Conservation (phyloP, 2,113 vertebrate genomes). For the Tauraco erythrolophus region DNA sequence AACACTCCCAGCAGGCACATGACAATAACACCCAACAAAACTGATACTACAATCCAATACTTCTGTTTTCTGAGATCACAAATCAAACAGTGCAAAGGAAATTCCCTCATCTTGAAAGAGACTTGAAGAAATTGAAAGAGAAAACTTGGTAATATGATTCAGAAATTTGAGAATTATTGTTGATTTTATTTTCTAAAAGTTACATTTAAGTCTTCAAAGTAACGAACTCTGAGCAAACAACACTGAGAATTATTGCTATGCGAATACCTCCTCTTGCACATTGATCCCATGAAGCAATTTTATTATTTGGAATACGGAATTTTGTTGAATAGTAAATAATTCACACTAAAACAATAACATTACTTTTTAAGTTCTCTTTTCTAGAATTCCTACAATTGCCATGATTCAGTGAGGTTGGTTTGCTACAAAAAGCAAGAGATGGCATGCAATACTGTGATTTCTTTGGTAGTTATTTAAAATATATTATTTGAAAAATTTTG, state of each 20-base stretch:
- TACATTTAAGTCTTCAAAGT: background rate
- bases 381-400: background rate
- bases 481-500: background rate
- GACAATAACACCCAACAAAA: constrained; percentile 55
- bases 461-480: background rate
- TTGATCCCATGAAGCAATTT: background rate
- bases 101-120: constrained; percentile 45
- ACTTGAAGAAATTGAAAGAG: constrained; percentile 30
- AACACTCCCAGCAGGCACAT: constrained; percentile 1
- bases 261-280: background rate
- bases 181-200: background rate
- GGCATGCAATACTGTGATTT: background rate
- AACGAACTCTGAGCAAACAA: background rate
- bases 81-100: constrained; percentile 67
- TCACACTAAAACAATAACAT: background rate
- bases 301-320: background rate
- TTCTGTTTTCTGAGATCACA: constrained; percentile 60
- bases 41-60: constrained; percentile 61
- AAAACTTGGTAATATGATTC: background rate
- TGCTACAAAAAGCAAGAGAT: background rate
- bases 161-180: background rate
- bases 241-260: background rate
- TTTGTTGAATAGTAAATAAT: background rate
- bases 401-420: background rate
- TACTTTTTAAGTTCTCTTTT: background rate